phyloP scores from a whole-genome alignment of 2,888 invertebrate genomes.

The Hecatera dysodea region DNA sequence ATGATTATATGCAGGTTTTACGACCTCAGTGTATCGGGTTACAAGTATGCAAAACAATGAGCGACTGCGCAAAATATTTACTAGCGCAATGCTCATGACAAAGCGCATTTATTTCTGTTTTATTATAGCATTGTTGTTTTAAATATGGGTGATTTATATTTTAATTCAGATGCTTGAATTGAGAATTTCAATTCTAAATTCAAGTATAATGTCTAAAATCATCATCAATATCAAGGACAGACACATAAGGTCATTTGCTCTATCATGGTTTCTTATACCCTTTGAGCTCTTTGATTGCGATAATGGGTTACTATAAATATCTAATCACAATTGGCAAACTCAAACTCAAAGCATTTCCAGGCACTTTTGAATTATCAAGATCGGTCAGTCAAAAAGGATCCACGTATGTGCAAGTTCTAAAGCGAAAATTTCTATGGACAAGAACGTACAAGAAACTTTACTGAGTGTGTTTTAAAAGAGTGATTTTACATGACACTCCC shows the following conservation, averaged over 20 bases:
- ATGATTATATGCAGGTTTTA: constrained; percentile 44
- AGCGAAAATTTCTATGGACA: too few species aligned
- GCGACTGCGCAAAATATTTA: constrained; percentile 52
- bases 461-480: too few species aligned
- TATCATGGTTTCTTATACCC: not conserved
- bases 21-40: constrained; percentile 50
- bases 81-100: constrained; percentile 38
- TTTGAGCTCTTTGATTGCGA: not conserved
- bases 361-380: too few species aligned
- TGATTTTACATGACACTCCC: too few species aligned
- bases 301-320: not conserved
- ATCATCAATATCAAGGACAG: too few species aligned
- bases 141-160: constrained; percentile 49
- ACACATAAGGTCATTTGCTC: not conserved
- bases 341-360: too few species aligned
- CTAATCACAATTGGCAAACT: constrained; percentile 7
- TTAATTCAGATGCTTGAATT: constrained; percentile 8
- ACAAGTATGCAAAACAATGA: constrained; percentile 55
- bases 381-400: too few species aligned
- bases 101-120: constrained; percentile 52
- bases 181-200: too few species aligned
- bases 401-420: too few species aligned
- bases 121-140: constrained; percentile 52
- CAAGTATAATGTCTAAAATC: too few species aligned
- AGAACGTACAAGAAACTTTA: too few species aligned